These are phyloP conservation scores for Tamandua tetradactyla DNA, from an alignment of 2,797 vertebrate genomes.

Conservation along the genomic window DNA sequence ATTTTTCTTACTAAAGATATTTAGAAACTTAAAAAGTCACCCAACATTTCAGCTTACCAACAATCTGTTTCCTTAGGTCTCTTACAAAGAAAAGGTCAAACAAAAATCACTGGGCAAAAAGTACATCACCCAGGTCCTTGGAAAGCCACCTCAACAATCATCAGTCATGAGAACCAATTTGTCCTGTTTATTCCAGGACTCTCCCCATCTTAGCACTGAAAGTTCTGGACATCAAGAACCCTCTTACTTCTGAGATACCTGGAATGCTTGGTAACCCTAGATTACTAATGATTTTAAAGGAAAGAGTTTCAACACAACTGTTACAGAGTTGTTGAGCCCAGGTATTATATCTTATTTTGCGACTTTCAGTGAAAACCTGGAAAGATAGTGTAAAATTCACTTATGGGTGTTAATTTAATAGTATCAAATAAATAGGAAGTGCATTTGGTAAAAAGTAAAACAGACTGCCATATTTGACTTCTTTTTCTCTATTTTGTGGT, in stretches of 20 bases:
- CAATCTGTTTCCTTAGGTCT: neutral
- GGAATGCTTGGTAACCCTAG: neutral
- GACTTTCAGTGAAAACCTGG: neutral
- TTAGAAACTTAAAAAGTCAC: slow-evolving; percentile 26
- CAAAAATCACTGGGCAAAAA: neutral
- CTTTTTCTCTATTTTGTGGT: neutral
- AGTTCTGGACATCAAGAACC: neutral
- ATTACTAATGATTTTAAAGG: neutral
- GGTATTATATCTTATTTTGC: neutral
- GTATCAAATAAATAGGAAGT: neutral
- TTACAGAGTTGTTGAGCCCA: neutral
- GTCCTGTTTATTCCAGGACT: neutral
- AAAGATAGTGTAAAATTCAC: neutral
- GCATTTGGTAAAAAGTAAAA: neutral
- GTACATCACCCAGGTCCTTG: neutral
- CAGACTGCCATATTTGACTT: neutral
- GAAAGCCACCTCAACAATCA: neutral
- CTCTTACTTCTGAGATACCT: neutral
- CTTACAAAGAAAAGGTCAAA: neutral
- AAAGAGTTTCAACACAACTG: neutral
- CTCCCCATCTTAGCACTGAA: neutral
- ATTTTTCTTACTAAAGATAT: slow-evolving; percentile 26
- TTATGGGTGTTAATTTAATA: neutral
- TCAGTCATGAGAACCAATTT: neutral
- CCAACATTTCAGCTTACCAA: neutral